These are phyloP conservation scores for Homarus gammarus DNA, from an alignment of 2,888 invertebrate genomes.

Conservation along the genomic window DNA sequence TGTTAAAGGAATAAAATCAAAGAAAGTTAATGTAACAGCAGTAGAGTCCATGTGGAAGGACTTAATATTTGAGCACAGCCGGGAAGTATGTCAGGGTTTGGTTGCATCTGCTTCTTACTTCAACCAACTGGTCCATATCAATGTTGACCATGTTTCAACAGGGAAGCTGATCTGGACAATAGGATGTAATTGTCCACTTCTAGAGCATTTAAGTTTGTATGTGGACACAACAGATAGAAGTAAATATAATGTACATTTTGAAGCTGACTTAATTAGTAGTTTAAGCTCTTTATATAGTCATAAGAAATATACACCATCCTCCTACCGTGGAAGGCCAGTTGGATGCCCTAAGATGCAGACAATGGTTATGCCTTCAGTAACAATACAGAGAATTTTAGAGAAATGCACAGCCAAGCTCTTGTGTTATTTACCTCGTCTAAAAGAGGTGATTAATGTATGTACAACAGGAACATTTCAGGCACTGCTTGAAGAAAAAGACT, in stretches of 20 bases:
- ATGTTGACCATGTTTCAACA: conserved; percentile 24
- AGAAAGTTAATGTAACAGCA: background rate
- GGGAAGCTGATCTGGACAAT: conserved; percentile 43
- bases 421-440: conserved; percentile 5
- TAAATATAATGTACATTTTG: conserved; percentile 23
- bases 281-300: conserved; percentile 31
- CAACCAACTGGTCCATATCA: background rate
- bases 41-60: conserved; percentile 14
- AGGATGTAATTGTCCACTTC: conserved; percentile 28
- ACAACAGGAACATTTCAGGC: background rate
- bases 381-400: background rate
- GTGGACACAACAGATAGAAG: conserved; percentile 20
- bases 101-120: conserved; percentile 9
- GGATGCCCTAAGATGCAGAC: conserved; percentile 43
- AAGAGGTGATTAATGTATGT: conserved; percentile 5
- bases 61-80: background rate
- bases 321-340: conserved; percentile 19
- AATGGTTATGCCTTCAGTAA: conserved; percentile 14
- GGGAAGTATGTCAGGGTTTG: background rate
- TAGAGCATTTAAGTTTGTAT: conserved; percentile 31
- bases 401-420: background rate
- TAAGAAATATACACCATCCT: background rate
- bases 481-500: background rate
- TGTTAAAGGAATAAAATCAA: background rate
- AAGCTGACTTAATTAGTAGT: conserved; percentile 19